These are phyloP conservation scores for Armadillidium nasatum DNA, from an alignment of 1,140 invertebrate genomes.

Conservation along the genomic window DNA sequence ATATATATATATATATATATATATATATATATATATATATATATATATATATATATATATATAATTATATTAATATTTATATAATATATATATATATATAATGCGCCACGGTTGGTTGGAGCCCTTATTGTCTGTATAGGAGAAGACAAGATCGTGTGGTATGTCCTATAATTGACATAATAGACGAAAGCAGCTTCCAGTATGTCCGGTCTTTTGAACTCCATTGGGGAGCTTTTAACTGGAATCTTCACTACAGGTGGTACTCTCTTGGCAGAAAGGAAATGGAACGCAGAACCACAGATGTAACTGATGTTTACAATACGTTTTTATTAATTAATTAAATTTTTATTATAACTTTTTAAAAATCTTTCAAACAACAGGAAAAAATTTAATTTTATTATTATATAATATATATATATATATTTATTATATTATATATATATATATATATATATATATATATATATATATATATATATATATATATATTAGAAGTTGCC, in stretches of 20 bases:
- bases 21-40: background rate
- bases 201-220: constrained; percentile 83
- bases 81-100: too few species aligned
- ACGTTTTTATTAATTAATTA: too few species aligned
- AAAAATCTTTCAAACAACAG: too few species aligned
- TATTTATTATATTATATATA: too few species aligned
- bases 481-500: too few species aligned
- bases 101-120: too few species aligned
- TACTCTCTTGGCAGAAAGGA: constrained; percentile 62
- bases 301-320: constrained; percentile 69
- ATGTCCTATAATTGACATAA: constrained; percentile 94
- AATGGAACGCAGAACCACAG: constrained; percentile 52
- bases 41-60: constrained; percentile 12
- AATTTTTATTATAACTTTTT: too few species aligned
- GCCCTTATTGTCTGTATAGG: constrained; percentile 72
- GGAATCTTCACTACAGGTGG: constrained; percentile 86
- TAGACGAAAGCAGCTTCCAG: constrained; percentile 87
- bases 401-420: too few species aligned
- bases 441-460: too few species aligned
- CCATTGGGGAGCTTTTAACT: constrained; percentile 96
- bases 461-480: too few species aligned
- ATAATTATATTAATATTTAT: constrained; percentile 23
- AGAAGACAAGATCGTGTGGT: constrained; percentile 67
- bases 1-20: background rate
- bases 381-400: too few species aligned